phyloP scores from a whole-genome alignment of 2,113 vertebrate species.

The Neofelis nebulosa region DNA sequence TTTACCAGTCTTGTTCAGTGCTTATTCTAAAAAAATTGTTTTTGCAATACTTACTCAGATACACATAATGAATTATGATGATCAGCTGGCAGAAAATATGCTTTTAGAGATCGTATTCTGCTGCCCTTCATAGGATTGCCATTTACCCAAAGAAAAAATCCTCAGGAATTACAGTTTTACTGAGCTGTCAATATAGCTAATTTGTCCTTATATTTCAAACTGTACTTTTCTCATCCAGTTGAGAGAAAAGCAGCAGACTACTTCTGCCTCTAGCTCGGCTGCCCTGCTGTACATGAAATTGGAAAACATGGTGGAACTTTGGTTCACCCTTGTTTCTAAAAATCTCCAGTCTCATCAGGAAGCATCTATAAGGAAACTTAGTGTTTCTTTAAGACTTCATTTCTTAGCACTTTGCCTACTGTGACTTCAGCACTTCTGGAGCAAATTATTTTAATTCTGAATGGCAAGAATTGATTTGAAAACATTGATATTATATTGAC shows the following conservation, averaged over 20 bases:
- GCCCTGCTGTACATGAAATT: not conserved
- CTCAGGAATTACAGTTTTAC: not conserved
- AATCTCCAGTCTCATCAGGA: not conserved
- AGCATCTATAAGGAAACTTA: not conserved
- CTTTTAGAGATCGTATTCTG: not conserved
- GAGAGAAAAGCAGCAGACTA: not conserved
- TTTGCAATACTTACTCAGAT: not conserved
- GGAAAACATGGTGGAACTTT: not conserved
- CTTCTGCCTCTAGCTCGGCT: not conserved
- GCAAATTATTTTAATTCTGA: not conserved
- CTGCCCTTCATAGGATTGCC: not conserved
- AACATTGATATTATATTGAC: not conserved
- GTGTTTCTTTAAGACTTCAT: not conserved
- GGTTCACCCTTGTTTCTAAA: not conserved
- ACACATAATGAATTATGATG: not conserved
- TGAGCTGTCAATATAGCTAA: slow-evolving; percentile 3
- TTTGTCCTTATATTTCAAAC: slow-evolving; percentile 38
- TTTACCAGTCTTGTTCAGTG: not conserved
- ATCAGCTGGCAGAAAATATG: not conserved
- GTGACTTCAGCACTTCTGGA: not conserved
- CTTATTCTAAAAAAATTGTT: not conserved
- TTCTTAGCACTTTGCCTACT: not conserved
- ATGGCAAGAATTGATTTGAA: not conserved
- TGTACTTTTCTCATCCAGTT: not conserved
- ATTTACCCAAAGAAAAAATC: not conserved